phyloP scores from a whole-genome alignment of 2,888 invertebrate genomes.

The Lobophora halterata region DNA sequence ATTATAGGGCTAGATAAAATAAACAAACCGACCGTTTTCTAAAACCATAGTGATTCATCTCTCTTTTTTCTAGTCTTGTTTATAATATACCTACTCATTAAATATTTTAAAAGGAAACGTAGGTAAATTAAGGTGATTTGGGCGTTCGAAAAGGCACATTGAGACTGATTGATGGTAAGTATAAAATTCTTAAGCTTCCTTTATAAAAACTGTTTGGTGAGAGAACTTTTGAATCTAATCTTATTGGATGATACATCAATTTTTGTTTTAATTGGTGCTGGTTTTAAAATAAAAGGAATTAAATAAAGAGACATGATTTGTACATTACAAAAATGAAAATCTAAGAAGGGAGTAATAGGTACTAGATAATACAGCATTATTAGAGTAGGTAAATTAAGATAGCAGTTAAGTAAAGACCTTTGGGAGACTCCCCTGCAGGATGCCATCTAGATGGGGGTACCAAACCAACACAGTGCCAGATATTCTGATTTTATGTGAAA shows the following conservation, averaged over 20 bases:
- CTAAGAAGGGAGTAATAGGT: no score
- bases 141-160: slow-evolving; percentile 45
- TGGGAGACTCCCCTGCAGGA: no score
- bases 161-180: slow-evolving; percentile 65
- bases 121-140: slow-evolving; percentile 45
- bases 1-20: slow-evolving; percentile 16
- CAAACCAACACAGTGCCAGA: no score
- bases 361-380: no score
- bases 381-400: no score
- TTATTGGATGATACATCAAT: slow-evolving; percentile 60
- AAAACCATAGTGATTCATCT: slow-evolving; percentile 18
- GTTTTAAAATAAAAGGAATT: no score
- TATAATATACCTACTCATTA: slow-evolving; percentile 48
- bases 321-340: no score
- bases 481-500: no score
- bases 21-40: slow-evolving; percentile 27
- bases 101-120: slow-evolving; percentile 59
- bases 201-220: slow-evolving; percentile 41
- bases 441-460: no score
- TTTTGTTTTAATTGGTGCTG: no score
- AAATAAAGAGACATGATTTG: no score
- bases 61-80: slow-evolving; percentile 45
- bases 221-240: slow-evolving; percentile 38
- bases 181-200: slow-evolving; percentile 44
- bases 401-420: no score